phyloP scores from a whole-genome alignment of 53 echinoderm and acorn worm genomes.

The Stichopus horrens region DNA sequence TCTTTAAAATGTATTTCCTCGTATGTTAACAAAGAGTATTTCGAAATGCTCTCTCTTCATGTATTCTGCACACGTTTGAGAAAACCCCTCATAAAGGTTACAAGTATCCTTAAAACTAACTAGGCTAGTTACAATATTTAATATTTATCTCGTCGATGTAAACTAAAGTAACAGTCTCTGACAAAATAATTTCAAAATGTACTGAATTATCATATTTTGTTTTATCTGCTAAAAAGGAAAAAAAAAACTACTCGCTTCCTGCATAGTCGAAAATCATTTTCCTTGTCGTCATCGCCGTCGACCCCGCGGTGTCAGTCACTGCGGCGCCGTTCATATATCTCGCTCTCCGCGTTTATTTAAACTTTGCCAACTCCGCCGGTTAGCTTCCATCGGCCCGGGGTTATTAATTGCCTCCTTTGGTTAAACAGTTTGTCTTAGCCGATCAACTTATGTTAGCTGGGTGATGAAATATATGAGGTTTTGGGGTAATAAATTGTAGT shows the following conservation, averaged over 20 bases:
- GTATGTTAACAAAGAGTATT: too few species aligned
- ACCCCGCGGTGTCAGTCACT: slow-evolving; percentile 31
- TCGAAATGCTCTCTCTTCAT: too few species aligned
- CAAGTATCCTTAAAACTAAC: neutral
- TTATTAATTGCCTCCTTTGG: slow-evolving; percentile 44
- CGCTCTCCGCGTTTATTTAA: slow-evolving; percentile 36
- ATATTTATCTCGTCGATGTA: neutral
- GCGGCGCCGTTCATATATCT: slow-evolving; percentile 42
- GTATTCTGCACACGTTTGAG: too few species aligned
- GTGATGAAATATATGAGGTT: slow-evolving; percentile 44
- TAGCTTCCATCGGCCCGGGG: slow-evolving; percentile 33
- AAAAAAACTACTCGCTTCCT: too few species aligned
- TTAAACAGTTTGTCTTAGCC: slow-evolving; percentile 45
- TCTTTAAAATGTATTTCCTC: too few species aligned
- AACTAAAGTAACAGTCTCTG: slow-evolving; percentile 1
- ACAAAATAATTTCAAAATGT: neutral
- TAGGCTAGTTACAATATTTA: neutral
- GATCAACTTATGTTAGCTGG: slow-evolving; percentile 40
- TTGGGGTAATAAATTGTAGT: slow-evolving; percentile 22
- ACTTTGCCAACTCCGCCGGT: slow-evolving; percentile 31
- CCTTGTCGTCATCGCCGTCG: neutral
- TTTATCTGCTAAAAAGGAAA: neutral
- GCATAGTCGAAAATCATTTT: too few species aligned
- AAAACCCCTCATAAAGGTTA: neutral
- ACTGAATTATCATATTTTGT: slow-evolving; percentile 8